phyloP scores from a whole-genome alignment of 2,113 vertebrate genomes.

The Mobula hypostoma region DNA sequence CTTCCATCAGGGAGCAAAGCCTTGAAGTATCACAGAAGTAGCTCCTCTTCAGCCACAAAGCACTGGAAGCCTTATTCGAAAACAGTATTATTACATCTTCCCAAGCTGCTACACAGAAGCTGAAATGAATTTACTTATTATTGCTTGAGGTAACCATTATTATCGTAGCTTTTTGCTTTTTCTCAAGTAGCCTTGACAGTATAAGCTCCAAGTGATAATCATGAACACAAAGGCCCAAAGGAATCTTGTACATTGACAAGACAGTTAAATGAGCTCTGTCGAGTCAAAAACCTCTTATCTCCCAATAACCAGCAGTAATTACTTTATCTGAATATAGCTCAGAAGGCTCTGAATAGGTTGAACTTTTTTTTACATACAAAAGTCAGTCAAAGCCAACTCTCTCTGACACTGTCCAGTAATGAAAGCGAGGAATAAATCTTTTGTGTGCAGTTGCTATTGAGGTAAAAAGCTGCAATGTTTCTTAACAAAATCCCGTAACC shows the following conservation, averaged over 20 bases:
- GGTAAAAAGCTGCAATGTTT: background rate
- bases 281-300: conserved; percentile 57
- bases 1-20: background rate
- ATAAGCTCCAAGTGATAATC: conserved; percentile 70
- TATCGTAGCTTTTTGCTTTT: conserved; percentile 58
- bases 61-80: conserved; percentile 57
- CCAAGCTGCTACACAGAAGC: conserved; percentile 51
- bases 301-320: conserved; percentile 65
- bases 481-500: background rate
- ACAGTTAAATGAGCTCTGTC: conserved; percentile 63
- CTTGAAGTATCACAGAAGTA: conserved; percentile 30
- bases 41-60: conserved; percentile 48
- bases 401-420: conserved; percentile 55
- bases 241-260: conserved; percentile 59
- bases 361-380: conserved; percentile 59
- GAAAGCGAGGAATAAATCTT: conserved; percentile 48
- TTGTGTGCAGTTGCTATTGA: conserved; percentile 47
- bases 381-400: conserved; percentile 54
- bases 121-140: conserved; percentile 62
- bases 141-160: conserved; percentile 61
- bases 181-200: conserved; percentile 61
- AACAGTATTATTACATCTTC: conserved; percentile 55
- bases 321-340: conserved; percentile 65
- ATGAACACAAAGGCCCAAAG: conserved; percentile 67
- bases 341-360: conserved; percentile 56